phyloP scores from a whole-genome alignment of 1,140 invertebrate species.

The Listronotus oregonensis region DNA sequence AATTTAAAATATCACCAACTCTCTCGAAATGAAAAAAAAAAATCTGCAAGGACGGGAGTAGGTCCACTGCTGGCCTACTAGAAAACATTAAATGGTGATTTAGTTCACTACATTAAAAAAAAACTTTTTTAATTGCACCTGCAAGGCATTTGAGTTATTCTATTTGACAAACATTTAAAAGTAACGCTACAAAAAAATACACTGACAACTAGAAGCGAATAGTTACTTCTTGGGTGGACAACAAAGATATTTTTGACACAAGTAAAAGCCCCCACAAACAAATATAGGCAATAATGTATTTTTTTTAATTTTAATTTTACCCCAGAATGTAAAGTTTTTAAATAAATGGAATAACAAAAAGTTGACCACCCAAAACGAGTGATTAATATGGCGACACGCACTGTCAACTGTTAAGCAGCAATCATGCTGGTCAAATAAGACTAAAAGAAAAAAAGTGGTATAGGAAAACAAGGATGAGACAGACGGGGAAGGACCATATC shows the following conservation, averaged over 20 bases:
- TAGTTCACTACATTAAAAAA: slow-evolving; percentile 29
- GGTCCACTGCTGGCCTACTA: slow-evolving; percentile 47
- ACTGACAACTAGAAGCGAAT: slow-evolving; percentile 52
- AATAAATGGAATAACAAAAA: slow-evolving; percentile 2
- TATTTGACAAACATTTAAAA: slow-evolving; percentile 45
- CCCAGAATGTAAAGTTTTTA: not conserved
- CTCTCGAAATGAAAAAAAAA: slow-evolving; percentile 43
- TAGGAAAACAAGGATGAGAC: slow-evolving; percentile 46
- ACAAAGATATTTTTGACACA: slow-evolving; percentile 14
- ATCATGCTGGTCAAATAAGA: slow-evolving; percentile 52
- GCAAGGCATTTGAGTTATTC: slow-evolving; percentile 43
- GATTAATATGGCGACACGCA: slow-evolving; percentile 52
- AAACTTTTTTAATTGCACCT: slow-evolving; percentile 30
- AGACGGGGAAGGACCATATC: slow-evolving; percentile 51
- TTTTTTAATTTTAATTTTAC: not conserved
- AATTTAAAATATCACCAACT: slow-evolving; percentile 55
- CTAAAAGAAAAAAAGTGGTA: slow-evolving; percentile 48
- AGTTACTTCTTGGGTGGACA: slow-evolving; percentile 37
- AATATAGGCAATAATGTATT: not conserved
- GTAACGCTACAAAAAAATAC: slow-evolving; percentile 50
- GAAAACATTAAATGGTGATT: slow-evolving; percentile 32
- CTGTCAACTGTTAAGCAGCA: slow-evolving; percentile 52
- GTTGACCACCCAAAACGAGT: slow-evolving; percentile 37
- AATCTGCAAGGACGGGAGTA: slow-evolving; percentile 44
- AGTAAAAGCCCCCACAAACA: not conserved